Base-by-base conservation (phyloP, 2,888 invertebrate genomes). In the Atethmia centrago region DNA sequence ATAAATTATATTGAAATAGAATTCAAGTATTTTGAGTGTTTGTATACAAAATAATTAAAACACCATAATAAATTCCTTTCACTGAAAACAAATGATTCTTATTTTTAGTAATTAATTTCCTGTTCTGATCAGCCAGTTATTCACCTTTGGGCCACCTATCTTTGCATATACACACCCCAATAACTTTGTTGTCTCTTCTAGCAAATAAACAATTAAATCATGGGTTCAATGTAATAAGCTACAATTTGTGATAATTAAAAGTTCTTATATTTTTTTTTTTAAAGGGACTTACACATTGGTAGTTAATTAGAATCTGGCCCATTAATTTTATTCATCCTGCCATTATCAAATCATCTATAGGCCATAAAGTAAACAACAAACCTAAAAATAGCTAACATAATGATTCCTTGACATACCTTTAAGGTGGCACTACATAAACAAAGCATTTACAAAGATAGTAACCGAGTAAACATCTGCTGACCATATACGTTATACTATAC, bases 401-500 rank as follows among this genome's bases (percentile, higher is more conserved):
- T 14, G 16, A 69, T 74, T 74, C 36, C 36, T 28, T 55, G 19
- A 53, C 61, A 63, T 51, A 40, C 10, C 19, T 63, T 16, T 21
- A 59, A 42, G 51, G 47, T 64, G 16, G n/a, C 12, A 42, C 14
- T 25, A 42, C 4, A 66, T 53, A 71, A 61, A 77, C 72, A 81
- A 82, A 56, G 77, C 28, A n/a, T 47, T 65, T 31, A 53, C 51
- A 42, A 71, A 66, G 51, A 62, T 49, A 56, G 31, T 19, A 14
- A 25, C 40, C 19, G 25, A 14, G 40, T 73, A 69, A 66, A 73
- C 82, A 80, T 69, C 64, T 81, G 68, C 28, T 53, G 61, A 42
- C 82, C 80, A 68, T 71, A 76, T 28, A 49, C 9, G 19, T n/a
- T 16, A 28, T 12, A n/a, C n/a, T 42, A 16, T n/a, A 31, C 8